phyloP scores from a whole-genome alignment of 2,888 invertebrate species.

The Anthrax anthrax region DNA sequence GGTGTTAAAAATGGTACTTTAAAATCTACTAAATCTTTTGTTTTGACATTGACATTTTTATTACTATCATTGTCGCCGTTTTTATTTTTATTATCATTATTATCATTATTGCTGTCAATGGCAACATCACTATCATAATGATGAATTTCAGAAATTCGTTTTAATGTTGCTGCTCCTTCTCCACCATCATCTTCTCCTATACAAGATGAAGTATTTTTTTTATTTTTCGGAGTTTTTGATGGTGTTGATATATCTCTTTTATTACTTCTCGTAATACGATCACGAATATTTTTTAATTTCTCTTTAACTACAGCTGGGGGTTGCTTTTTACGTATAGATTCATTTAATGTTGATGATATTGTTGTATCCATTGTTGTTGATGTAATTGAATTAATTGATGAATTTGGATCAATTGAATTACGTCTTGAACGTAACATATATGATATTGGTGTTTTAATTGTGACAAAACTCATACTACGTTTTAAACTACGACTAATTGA shows the following conservation, averaged over 20 bases:
- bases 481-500: conserved; percentile 31
- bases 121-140: conserved; percentile 3
- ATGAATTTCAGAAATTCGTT: neutral
- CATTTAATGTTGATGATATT: conserved; percentile 28
- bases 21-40: conserved; percentile 20
- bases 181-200: no score
- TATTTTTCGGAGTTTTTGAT: neutral
- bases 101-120: neutral
- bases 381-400: conserved; percentile 27
- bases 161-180: neutral
- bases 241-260: conserved; percentile 10
- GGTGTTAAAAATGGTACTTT: conserved; percentile 31
- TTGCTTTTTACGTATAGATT: conserved; percentile 25
- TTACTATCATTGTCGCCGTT: neutral
- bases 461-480: conserved; percentile 33
- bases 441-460: conserved; percentile 28
- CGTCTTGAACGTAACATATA: conserved; percentile 20
- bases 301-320: no score
- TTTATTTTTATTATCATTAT: no score
- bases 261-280: conserved; percentile 26
- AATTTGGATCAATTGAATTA: conserved; percentile 23
- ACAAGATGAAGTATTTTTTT: no score
- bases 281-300: conserved; percentile 26
- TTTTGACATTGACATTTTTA: conserved; percentile 2
- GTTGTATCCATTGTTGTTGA: conserved; percentile 19